Evolutionary conservation across 2,888 invertebrate genomes (phyloP).

Genomic region (Poecilus cupreus): DNA sequence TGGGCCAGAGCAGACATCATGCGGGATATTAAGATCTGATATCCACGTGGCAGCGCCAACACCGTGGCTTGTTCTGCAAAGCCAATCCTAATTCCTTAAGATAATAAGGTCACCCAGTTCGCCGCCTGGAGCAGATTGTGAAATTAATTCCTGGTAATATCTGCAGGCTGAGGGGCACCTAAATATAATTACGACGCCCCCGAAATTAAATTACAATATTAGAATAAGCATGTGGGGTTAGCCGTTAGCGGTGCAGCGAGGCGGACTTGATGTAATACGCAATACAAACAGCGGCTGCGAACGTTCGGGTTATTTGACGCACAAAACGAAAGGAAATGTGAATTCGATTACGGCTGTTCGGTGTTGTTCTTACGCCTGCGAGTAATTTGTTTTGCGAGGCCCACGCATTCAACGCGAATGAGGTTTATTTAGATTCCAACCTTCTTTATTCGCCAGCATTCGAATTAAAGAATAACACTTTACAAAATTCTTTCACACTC

Average conservation of each 20-base stretch:
- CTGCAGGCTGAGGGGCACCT: constrained; percentile 52
- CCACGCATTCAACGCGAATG: too few relatives aligned
- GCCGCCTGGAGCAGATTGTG: constrained; percentile 49
- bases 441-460: too few relatives aligned
- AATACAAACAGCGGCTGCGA: constrained; percentile 29
- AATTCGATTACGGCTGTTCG: constrained; percentile 21
- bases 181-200: constrained; percentile 51
- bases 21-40: constrained; percentile 28
- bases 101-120: constrained; percentile 51
- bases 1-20: neutral
- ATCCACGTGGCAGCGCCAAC: neutral
- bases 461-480: too few relatives aligned
- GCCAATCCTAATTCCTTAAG: constrained; percentile 51
- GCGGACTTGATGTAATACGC: constrained; percentile 36
- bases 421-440: too few relatives aligned
- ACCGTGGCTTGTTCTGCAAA: constrained; percentile 34
- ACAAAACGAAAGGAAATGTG: constrained; percentile 16
- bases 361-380: constrained; percentile 31
- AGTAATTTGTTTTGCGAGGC: constrained; percentile 13
- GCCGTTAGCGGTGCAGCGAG: constrained; percentile 7
- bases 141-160: constrained; percentile 57
- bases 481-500: too few relatives aligned
- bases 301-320: neutral
- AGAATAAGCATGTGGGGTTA: constrained; percentile 43
- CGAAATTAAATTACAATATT: constrained; percentile 54